Conservation (phyloP, 2,888 invertebrate species). For the Cistogaster globosa region DNA sequence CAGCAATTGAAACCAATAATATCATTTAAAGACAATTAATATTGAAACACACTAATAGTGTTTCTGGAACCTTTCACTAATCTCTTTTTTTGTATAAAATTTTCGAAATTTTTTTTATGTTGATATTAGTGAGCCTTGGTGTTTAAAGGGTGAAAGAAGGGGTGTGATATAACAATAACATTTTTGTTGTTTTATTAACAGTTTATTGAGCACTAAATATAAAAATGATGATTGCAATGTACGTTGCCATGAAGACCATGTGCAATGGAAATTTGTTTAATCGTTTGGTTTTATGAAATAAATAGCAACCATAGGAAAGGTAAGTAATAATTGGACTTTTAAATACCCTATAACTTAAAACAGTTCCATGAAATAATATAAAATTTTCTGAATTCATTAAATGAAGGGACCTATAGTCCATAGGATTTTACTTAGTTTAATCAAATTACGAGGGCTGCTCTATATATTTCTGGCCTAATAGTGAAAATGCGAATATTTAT, state of each 20-base stretch:
- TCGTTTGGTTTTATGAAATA: constrained; percentile 16
- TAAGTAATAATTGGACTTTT: background rate
- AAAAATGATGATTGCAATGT: constrained; percentile 7
- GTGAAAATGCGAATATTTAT: no score
- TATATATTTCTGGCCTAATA: no score
- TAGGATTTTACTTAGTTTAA: no score
- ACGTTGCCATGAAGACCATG: constrained; percentile 40
- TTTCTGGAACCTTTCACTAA: background rate
- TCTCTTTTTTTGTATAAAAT: background rate
- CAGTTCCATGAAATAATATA: no score
- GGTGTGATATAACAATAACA: background rate
- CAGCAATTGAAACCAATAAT: background rate
- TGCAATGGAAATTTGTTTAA: constrained; percentile 47
- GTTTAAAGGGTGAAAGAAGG: background rate
- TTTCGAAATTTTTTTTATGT: background rate
- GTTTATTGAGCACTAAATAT: constrained; percentile 21
- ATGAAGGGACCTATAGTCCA: no score
- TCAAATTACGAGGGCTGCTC: no score
- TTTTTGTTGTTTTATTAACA: constrained; percentile 15
- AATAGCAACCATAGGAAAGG: background rate
- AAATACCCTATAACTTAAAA: background rate
- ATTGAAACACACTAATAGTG: background rate
- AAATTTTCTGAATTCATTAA: no score
- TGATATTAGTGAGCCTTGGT: background rate
- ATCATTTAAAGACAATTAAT: constrained; percentile 12